Conservation (phyloP, 2,797 vertebrate species). For the Halcyon smyrnensis region DNA sequence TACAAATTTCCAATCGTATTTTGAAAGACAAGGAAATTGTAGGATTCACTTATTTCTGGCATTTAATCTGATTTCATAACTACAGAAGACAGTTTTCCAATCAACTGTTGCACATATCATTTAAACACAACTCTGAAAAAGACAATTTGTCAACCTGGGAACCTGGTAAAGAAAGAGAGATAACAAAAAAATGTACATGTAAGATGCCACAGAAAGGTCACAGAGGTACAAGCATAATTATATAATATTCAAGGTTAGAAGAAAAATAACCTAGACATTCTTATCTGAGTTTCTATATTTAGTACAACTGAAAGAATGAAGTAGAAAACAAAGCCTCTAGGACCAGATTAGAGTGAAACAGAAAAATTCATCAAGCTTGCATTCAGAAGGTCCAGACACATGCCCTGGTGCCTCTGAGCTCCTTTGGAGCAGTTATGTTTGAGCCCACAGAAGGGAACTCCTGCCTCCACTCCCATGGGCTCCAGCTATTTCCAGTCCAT, state of each 20-base stretch:
- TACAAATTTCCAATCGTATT: not conserved
- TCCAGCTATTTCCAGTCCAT: not conserved
- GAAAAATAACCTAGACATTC: not conserved
- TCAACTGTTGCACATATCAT: not conserved
- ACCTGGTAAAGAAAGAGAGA: not conserved
- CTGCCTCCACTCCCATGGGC: rapidly evolving
- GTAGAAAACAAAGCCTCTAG: not conserved
- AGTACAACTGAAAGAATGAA: not conserved
- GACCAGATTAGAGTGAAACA: not conserved
- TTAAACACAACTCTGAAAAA: not conserved
- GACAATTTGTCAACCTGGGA: not conserved
- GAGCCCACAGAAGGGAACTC: not conserved
- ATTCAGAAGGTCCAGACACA: rapidly evolving
- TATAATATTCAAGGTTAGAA: not conserved
- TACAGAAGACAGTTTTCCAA: not conserved
- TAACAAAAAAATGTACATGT: not conserved
- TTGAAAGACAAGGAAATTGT: not conserved
- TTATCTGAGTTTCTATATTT: not conserved
- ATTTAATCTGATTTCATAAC: not conserved
- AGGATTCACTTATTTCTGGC: not conserved
- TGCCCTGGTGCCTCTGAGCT: not conserved
- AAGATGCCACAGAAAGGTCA: not conserved
- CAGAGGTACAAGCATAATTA: not conserved
- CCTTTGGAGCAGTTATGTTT: not conserved
- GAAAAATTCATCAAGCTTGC: not conserved